phyloP scores from a whole-genome alignment of 2,113 vertebrate species.

The Pelvicachromis taeniatus region DNA sequence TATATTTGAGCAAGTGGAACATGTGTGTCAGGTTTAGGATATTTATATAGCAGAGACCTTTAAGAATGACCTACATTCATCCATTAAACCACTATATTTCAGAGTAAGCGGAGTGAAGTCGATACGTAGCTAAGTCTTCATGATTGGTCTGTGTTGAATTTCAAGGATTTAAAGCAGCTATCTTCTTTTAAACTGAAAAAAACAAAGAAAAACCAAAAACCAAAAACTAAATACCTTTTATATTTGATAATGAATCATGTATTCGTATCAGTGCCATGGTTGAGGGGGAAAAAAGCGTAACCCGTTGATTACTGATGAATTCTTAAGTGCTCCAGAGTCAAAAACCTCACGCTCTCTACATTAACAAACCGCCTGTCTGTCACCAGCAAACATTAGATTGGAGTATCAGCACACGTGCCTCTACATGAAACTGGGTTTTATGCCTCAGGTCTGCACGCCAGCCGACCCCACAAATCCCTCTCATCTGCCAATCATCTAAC shows the following conservation, averaged over 20 bases:
- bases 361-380: constrained; percentile 47
- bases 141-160: not conserved
- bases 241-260: not conserved
- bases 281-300: not conserved
- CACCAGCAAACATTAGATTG: constrained; percentile 22
- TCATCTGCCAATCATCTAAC: constrained; percentile 49
- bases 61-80: not conserved
- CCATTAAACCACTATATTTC: not conserved
- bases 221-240: not conserved
- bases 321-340: not conserved
- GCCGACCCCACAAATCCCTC: constrained; percentile 28
- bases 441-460: constrained; percentile 15
- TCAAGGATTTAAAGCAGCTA: not conserved
- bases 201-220: too few species aligned
- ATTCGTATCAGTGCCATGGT: not conserved
- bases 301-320: not conserved
- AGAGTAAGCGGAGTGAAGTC: not conserved
- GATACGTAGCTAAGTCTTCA: not conserved
- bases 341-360: constrained; percentile 3
- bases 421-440: constrained; percentile 30
- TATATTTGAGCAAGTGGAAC: not conserved
- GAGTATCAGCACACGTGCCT: constrained; percentile 29
- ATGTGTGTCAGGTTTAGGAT: not conserved
- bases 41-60: not conserved
- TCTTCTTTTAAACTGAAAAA: not conserved